phyloP scores from a whole-genome alignment of 2,113 vertebrate species.

The Megaptera novaeangliae region DNA sequence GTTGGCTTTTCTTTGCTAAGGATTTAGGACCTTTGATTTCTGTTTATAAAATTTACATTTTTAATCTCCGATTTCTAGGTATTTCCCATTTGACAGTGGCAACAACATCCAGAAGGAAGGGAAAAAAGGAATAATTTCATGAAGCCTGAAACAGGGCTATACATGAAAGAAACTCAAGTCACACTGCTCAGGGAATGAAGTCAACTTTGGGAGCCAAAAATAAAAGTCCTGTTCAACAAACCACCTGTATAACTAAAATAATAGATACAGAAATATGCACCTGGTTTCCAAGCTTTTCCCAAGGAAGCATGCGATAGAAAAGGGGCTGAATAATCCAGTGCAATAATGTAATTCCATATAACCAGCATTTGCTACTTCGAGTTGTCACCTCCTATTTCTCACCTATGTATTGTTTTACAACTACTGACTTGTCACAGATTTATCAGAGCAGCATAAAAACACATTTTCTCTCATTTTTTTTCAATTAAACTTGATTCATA shows the following conservation, averaged over 20 bases:
- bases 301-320: background rate
- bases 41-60: constrained; percentile 89
- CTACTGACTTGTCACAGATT: constrained; percentile 39
- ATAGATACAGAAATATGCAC: constrained; percentile 20
- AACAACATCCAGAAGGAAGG: constrained; percentile 73
- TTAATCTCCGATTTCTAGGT: constrained; percentile 83
- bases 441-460: constrained; percentile 63
- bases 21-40: constrained; percentile 88
- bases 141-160: background rate
- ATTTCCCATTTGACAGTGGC: constrained; percentile 76
- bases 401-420: constrained; percentile 54
- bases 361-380: constrained; percentile 39
- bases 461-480: constrained; percentile 57
- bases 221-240: constrained; percentile 57
- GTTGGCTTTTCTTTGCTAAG: constrained; percentile 85
- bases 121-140: background rate
- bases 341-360: background rate
- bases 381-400: constrained; percentile 65
- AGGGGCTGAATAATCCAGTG: background rate
- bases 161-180: constrained; percentile 57
- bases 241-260: constrained; percentile 57
- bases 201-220: constrained; percentile 35
- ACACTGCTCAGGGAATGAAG: background rate
- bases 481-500: constrained; percentile 67
- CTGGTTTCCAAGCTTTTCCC: constrained; percentile 32